Conservation (phyloP, 2,888 invertebrate genomes). For the Electrophaes corylata region DNA sequence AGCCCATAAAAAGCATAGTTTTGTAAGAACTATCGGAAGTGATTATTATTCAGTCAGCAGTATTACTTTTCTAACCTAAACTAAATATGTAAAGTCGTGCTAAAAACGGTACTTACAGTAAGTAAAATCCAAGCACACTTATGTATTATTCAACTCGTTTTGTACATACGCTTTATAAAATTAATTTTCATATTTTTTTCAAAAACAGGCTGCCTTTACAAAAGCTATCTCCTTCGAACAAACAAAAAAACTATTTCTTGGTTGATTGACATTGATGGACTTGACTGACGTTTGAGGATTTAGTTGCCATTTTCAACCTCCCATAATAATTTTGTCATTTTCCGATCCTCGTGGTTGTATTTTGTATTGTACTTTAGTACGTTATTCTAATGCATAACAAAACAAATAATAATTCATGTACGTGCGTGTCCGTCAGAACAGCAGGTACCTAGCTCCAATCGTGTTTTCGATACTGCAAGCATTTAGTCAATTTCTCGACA, state of each 20-base stretch:
- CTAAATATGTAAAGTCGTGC: constrained; percentile 50
- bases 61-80: constrained; percentile 79
- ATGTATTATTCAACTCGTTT: background rate
- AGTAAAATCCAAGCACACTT: constrained; percentile 20
- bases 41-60: constrained; percentile 65
- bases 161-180: background rate
- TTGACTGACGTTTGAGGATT: too few relatives aligned
- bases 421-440: too few relatives aligned
- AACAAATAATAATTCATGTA: too few relatives aligned
- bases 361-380: too few relatives aligned
- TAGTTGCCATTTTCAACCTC: too few relatives aligned
- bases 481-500: too few relatives aligned
- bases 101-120: constrained; percentile 64
- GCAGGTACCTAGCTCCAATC: too few relatives aligned
- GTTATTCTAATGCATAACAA: too few relatives aligned
- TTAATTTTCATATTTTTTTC: constrained; percentile 12
- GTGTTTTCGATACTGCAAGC: too few relatives aligned
- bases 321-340: too few relatives aligned
- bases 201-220: constrained; percentile 18
- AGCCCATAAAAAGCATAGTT: constrained; percentile 74
- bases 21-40: constrained; percentile 55
- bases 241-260: background rate
- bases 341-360: too few relatives aligned
- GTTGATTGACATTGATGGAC: too few relatives aligned
- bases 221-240: constrained; percentile 7